A percentile compares a stretch with the other conserved stretches of the same genome.
These are phyloP conservation scores for Leucoraja erinaceus DNA, from an alignment of 2,113 vertebrate genomes.

Conservation along the genomic window DNA sequence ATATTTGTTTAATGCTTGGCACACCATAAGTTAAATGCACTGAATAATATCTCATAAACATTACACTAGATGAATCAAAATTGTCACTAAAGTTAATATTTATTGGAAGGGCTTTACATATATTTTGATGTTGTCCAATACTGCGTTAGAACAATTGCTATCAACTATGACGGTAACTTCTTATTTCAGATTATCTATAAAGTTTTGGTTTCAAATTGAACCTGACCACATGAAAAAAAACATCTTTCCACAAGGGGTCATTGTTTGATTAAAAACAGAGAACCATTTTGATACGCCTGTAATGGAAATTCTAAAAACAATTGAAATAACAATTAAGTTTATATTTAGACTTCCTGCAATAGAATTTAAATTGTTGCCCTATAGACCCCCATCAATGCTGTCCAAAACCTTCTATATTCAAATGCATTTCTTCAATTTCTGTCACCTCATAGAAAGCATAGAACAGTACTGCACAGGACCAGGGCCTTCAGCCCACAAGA, in stretches of 20 bases:
- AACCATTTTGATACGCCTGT: neutral
- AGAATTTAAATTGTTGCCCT: neutral
- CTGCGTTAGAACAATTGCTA: neutral
- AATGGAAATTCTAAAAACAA: neutral
- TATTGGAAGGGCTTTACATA: neutral
- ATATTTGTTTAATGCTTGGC: too few relatives aligned
- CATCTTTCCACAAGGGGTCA: conserved; percentile 24
- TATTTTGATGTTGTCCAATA: neutral
- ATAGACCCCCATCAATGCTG: neutral
- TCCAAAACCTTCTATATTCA: neutral
- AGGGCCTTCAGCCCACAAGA: too few relatives aligned
- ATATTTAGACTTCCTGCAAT: neutral
- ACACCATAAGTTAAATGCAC: too few relatives aligned
- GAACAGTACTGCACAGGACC: too few relatives aligned
- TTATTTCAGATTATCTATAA: neutral
- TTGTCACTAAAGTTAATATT: neutral
- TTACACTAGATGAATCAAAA: neutral
- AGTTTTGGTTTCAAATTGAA: neutral
- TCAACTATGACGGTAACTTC: neutral
- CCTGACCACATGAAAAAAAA: neutral
- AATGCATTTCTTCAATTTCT: neutral
- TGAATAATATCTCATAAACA: neutral
- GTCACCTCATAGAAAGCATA: neutral
- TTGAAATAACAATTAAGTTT: neutral
- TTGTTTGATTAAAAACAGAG: neutral